Percentiles rank a stretch among this genome's conserved stretches.
Evolutionary conservation across 2,113 vertebrate species (phyloP).

Genomic region (Lucifuga dentata): DNA sequence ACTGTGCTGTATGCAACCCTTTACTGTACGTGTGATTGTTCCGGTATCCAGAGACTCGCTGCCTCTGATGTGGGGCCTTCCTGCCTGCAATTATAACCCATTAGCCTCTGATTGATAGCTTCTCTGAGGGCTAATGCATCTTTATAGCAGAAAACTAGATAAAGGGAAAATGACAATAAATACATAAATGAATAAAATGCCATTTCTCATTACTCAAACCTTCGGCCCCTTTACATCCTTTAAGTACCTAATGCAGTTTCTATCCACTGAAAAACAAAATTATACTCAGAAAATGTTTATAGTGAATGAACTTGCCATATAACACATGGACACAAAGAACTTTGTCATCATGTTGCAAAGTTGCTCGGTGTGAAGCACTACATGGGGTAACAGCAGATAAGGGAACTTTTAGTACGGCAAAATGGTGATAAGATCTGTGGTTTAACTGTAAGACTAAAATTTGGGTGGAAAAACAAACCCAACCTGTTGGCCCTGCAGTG

Average conservation of each 20-base stretch:
- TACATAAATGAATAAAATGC: constrained; percentile 70
- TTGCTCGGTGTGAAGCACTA: background rate
- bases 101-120: constrained; percentile 76
- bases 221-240: constrained; percentile 32
- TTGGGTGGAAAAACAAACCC: background rate
- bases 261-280: constrained; percentile 9
- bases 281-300: background rate
- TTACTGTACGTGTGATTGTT: constrained; percentile 55
- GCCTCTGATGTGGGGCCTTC: constrained; percentile 49
- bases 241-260: constrained; percentile 27
- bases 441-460: constrained; percentile 54
- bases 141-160: constrained; percentile 62
- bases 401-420: background rate
- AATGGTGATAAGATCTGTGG: constrained; percentile 60
- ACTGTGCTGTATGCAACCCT: constrained; percentile 41
- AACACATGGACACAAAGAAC: background rate
- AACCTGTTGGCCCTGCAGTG: background rate
- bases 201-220: constrained; percentile 57
- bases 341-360: background rate
- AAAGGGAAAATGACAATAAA: constrained; percentile 71
- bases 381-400: constrained; percentile 13
- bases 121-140: constrained; percentile 71
- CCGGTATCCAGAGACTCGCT: constrained; percentile 38
- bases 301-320: background rate
- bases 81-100: constrained; percentile 73